Conservation (phyloP, 1,140 invertebrate species). For the Aphis craccivora region DNA sequence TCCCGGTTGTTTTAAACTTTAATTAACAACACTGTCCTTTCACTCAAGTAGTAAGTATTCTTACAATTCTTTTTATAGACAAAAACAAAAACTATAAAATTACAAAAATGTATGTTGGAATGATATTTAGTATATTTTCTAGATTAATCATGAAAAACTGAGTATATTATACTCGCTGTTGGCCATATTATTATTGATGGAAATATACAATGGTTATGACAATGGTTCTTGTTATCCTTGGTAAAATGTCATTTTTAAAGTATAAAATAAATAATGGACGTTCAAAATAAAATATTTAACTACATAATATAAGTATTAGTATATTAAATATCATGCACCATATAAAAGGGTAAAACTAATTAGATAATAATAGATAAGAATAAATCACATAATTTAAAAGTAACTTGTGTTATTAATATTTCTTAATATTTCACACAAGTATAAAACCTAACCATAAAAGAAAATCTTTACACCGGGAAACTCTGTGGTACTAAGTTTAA, state of each 20-base stretch:
- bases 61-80: background rate
- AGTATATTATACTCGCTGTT: background rate
- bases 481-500: background rate
- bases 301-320: no score
- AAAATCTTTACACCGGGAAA: background rate
- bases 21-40: background rate
- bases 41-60: background rate
- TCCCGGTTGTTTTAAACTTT: background rate
- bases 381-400: background rate
- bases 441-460: background rate
- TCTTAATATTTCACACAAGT: no score
- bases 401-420: no score
- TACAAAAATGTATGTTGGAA: background rate
- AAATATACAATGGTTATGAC: background rate
- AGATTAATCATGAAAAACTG: background rate
- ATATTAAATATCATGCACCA: no score
- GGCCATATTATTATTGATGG: constrained; percentile 1
- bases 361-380: background rate
- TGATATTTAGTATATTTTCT: background rate
- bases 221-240: background rate
- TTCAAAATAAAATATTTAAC: background rate
- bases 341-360: background rate
- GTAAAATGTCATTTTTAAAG: background rate
- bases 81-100: background rate
- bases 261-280: background rate